phyloP scores from a whole-genome alignment of 2,113 vertebrate species.

The human region DNA sequence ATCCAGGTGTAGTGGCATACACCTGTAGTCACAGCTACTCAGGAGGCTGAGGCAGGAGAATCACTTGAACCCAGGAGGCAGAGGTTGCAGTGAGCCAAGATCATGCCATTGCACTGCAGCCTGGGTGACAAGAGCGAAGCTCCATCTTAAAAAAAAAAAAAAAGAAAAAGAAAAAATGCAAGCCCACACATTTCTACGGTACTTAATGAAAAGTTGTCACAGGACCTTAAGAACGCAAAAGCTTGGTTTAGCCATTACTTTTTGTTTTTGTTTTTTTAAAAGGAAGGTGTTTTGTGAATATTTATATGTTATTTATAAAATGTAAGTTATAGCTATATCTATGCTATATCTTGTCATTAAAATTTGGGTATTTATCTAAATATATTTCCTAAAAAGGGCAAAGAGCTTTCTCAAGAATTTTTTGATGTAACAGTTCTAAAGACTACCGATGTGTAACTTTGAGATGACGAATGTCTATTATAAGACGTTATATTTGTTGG shows the following conservation, averaged over 20 bases:
- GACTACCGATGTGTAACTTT: neutral
- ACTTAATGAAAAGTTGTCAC: neutral
- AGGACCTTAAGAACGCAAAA: neutral
- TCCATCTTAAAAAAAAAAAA: neutral
- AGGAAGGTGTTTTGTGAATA: neutral
- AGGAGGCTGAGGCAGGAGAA: no score
- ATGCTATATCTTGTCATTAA: neutral
- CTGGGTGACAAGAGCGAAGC: no score
- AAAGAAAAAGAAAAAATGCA: neutral
- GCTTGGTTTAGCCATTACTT: neutral
- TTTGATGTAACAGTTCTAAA: neutral
- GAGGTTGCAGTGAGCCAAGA: no score
- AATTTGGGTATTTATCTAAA: constrained; percentile 3
- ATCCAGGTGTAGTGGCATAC: no score
- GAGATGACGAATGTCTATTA: neutral
- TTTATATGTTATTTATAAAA: neutral
- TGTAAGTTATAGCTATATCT: neutral
- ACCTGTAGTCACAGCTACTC: no score
- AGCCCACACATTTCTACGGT: neutral
- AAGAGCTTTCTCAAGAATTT: neutral
- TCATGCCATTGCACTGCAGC: no score
- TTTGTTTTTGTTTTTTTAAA: neutral
- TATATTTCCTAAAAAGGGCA: neutral
- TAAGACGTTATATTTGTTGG: neutral
- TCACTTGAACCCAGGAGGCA: no score